These are phyloP conservation scores for Reinhardtius hippoglossoides DNA, from an alignment of 2,113 vertebrate species.

Conservation along the genomic window DNA sequence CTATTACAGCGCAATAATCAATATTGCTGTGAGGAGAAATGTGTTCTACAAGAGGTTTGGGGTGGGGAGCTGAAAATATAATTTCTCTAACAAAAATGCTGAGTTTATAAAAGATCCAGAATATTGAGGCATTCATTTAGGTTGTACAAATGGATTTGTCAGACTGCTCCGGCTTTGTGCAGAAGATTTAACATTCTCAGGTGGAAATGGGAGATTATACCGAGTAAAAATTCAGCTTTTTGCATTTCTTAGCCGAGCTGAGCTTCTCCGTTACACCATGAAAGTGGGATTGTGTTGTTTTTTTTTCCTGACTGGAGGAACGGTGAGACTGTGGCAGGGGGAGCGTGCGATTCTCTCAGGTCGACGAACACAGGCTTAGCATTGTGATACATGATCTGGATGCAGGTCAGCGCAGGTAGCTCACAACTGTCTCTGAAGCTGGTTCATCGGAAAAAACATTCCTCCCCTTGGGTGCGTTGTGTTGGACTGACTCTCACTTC, in stretches of 20 bases:
- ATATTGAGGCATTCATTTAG: constrained; percentile 46
- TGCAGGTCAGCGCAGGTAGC: constrained; percentile 53
- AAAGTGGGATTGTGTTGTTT: constrained; percentile 13
- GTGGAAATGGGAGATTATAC: constrained; percentile 61
- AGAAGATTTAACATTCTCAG: constrained; percentile 58
- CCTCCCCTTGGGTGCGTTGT: constrained; percentile 8
- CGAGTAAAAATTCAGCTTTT: constrained; percentile 29
- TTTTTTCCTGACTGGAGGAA: background rate
- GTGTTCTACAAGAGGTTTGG: background rate
- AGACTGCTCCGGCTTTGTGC: constrained; percentile 42
- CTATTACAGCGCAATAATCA: constrained; percentile 2
- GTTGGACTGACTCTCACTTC: background rate
- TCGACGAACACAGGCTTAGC: constrained; percentile 15
- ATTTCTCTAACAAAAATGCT: constrained; percentile 11
- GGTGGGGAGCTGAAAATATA: background rate
- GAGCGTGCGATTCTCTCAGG: too few relatives aligned
- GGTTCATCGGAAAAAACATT: constrained; percentile 47
- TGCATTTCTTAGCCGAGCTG: constrained; percentile 28
- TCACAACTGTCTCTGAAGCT: constrained; percentile 38
- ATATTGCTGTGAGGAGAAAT: background rate
- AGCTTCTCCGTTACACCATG: constrained; percentile 30
- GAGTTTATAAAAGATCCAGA: constrained; percentile 36
- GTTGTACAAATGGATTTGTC: constrained; percentile 59
- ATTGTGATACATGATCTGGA: constrained; percentile 13
- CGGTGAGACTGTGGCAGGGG: too few relatives aligned